These are phyloP conservation scores for Nymphicus hollandicus DNA, from an alignment of 2,113 vertebrate genomes.

Conservation along the genomic window DNA sequence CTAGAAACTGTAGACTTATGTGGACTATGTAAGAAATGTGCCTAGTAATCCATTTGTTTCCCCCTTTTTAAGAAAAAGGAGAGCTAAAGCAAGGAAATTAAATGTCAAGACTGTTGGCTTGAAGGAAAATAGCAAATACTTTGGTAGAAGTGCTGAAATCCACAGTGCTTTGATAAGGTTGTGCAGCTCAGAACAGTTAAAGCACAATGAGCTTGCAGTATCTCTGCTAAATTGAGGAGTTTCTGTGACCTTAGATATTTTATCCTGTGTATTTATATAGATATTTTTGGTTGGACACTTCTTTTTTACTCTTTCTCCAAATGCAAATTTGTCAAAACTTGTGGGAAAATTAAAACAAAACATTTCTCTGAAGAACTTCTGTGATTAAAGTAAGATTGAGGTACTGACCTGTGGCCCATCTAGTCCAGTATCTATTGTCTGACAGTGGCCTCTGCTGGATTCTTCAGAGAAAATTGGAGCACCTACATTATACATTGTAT, in stretches of 20 bases:
- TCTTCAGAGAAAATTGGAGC: conserved; percentile 48
- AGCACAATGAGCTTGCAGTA: rapidly evolving
- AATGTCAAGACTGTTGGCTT: neutral
- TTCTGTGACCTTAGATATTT: neutral
- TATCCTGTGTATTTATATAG: neutral
- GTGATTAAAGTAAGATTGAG: neutral
- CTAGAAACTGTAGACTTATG: neutral
- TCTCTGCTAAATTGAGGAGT: neutral
- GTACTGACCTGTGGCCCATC: conserved; percentile 38
- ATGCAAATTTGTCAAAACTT: neutral
- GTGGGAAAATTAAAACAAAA: neutral
- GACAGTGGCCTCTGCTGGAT: conserved; percentile 70
- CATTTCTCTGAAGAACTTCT: neutral
- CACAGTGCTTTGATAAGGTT: neutral
- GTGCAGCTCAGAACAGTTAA: neutral
- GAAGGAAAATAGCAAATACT: neutral
- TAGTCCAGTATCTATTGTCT: conserved; percentile 56
- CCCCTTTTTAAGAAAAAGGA: neutral
- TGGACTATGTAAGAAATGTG: neutral
- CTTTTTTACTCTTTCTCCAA: neutral
- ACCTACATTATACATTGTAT: neutral
- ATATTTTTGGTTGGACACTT: neutral
- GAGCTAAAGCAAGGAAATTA: neutral
- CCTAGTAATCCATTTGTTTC: neutral
- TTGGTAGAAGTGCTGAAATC: neutral